Evolutionary conservation across 2,113 vertebrate genomes (phyloP).

Genomic region (Kryptolebias marmoratus): DNA sequence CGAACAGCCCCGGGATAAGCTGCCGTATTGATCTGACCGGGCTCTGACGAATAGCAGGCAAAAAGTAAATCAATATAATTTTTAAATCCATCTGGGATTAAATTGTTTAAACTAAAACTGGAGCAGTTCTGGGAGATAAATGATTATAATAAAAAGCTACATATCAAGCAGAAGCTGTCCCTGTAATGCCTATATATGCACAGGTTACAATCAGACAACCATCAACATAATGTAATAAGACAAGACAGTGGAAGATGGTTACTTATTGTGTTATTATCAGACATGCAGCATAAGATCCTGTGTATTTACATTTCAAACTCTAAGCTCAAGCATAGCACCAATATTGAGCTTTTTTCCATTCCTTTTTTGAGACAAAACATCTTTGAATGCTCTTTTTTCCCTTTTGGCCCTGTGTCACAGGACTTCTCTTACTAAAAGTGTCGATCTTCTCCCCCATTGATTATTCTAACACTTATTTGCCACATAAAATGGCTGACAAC

Average conservation of each 20-base stretch:
- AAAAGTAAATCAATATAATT: slow-evolving; percentile 24
- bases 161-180: background rate
- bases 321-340: too few relatives aligned
- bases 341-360: background rate
- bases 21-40: slow-evolving; percentile 11
- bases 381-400: background rate
- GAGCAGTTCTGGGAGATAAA: slow-evolving; percentile 10
- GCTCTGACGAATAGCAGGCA: slow-evolving; percentile 22
- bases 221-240: background rate
- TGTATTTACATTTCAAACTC: slow-evolving; percentile 1
- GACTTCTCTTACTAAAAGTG: background rate
- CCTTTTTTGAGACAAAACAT: background rate
- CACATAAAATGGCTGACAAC: background rate
- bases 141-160: background rate
- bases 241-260: background rate
- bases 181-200: background rate
- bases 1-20: slow-evolving; percentile 12
- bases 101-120: background rate
- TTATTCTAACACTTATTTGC: background rate
- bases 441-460: background rate
- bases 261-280: background rate
- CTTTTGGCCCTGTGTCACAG: background rate
- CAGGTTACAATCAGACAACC: background rate
- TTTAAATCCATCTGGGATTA: slow-evolving; percentile 5
- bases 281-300: background rate